These are phyloP conservation scores for Ptychochromis oligacanthus DNA, from an alignment of 2,113 vertebrate species.

Conservation along the genomic window DNA sequence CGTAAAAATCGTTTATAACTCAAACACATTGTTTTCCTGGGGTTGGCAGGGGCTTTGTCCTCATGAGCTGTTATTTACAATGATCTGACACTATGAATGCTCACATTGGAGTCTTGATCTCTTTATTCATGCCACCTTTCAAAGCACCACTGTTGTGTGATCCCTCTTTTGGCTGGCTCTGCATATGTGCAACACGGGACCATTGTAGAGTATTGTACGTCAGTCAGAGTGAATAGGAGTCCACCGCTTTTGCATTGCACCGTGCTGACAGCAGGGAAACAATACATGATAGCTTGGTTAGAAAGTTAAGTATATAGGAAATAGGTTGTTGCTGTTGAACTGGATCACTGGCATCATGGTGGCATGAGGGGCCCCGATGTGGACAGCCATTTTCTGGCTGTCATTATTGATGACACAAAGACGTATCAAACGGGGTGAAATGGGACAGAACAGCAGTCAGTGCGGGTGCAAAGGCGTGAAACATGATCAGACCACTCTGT, in stretches of 20 bases:
- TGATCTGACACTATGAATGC: constrained; percentile 18
- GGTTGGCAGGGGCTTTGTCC: constrained; percentile 3
- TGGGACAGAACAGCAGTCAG: constrained; percentile 47
- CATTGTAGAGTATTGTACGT: constrained; percentile 26
- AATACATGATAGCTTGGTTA: background rate
- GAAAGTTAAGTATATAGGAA: background rate
- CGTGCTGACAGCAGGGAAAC: constrained; percentile 43
- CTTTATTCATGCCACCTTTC: constrained; percentile 40
- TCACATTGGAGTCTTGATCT: constrained; percentile 32
- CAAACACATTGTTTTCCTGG: constrained; percentile 21
- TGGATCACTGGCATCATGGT: constrained; percentile 27
- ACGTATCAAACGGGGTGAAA: constrained; percentile 49
- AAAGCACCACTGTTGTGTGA: constrained; percentile 51
- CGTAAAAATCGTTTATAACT: background rate
- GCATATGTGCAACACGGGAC: constrained; percentile 24
- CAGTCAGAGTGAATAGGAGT: constrained; percentile 53
- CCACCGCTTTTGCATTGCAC: constrained; percentile 19
- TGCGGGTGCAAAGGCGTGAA: constrained; percentile 66
- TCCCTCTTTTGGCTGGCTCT: constrained; percentile 45
- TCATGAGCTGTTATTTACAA: constrained; percentile 14
- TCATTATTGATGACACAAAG: constrained; percentile 60
- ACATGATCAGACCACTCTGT: constrained; percentile 60
- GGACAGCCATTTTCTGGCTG: constrained; percentile 56
- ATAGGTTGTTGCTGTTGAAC: constrained; percentile 19
- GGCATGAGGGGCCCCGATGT: constrained; percentile 22